Evolutionary conservation across 2,888 invertebrate genomes (phyloP).

Genomic region (Acrocera orbiculus): DNA sequence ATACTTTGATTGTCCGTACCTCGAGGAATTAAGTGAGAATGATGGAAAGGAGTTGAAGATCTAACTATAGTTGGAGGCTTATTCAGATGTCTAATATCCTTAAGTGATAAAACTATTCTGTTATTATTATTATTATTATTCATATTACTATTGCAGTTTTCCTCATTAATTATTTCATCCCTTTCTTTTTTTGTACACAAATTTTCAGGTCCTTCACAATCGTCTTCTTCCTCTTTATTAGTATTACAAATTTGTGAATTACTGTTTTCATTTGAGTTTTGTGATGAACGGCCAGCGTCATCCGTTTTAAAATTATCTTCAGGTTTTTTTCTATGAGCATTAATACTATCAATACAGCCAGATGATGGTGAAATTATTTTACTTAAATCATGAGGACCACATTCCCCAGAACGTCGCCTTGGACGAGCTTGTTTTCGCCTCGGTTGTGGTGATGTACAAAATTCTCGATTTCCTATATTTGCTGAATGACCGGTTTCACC

Average conservation of each 20-base stretch:
- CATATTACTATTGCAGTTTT: constrained; percentile 17
- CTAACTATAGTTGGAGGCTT: constrained; percentile 18
- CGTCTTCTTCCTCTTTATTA: constrained; percentile 12
- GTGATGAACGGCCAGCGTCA: no score
- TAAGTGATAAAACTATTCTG: constrained; percentile 29
- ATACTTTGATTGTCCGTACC: constrained; percentile 16
- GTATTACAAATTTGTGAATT: no score
- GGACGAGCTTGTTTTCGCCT: constrained; percentile 74
- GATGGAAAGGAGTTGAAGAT: constrained; percentile 13
- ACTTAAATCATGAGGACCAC: constrained; percentile 42
- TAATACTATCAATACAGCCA: constrained; percentile 29
- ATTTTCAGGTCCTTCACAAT: constrained; percentile 29
- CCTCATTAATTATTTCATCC: constrained; percentile 15
- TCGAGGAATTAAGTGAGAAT: constrained; percentile 1
- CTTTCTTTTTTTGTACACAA: constrained; percentile 25
- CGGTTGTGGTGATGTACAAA: constrained; percentile 63
- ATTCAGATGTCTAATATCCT: constrained; percentile 30
- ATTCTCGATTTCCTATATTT: constrained; percentile 26
- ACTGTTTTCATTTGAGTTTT: no score
- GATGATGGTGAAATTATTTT: constrained; percentile 20
- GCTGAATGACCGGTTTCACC: constrained; percentile 9
- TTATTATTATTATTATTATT: constrained; percentile 26
- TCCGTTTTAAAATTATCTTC: constrained; percentile 32
- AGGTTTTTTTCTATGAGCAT: constrained; percentile 18
- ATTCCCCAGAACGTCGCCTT: constrained; percentile 64